phyloP scores from a whole-genome alignment of 1,140 invertebrate species.

The Drosophila melanica region DNA sequence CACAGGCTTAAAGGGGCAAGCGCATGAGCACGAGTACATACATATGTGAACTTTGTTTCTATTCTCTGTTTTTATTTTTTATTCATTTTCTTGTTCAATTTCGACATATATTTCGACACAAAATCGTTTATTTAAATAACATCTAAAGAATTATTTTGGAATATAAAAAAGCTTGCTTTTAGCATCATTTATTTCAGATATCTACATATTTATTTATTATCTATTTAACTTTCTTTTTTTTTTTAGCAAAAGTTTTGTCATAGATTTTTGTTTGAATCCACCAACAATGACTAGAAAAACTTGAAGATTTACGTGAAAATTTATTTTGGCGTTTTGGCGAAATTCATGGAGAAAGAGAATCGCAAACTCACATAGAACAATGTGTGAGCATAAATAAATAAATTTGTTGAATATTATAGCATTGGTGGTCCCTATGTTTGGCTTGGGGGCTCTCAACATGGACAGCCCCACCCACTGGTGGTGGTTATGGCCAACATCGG shows the following conservation, averaged over 20 bases:
- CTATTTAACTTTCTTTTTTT: no score
- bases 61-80: neutral
- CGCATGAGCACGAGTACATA: constrained; percentile 5
- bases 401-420: constrained; percentile 63
- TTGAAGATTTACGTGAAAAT: neutral
- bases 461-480: no score
- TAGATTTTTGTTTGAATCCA: no score
- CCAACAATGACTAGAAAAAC: no score
- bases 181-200: no score
- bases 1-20: neutral
- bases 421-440: constrained; percentile 27
- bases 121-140: neutral
- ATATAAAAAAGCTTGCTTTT: no score
- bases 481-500: no score
- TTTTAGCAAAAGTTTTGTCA: no score
- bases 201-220: no score
- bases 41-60: neutral
- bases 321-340: neutral
- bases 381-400: constrained; percentile 46
- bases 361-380: neutral
- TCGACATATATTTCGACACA: neutral
- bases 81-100: neutral
- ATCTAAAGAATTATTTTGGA: no score
- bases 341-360: neutral
- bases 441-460: neutral